These are phyloP conservation scores for Chloroceryle aenea DNA, from an alignment of 2,113 vertebrate genomes.

Conservation along the genomic window DNA sequence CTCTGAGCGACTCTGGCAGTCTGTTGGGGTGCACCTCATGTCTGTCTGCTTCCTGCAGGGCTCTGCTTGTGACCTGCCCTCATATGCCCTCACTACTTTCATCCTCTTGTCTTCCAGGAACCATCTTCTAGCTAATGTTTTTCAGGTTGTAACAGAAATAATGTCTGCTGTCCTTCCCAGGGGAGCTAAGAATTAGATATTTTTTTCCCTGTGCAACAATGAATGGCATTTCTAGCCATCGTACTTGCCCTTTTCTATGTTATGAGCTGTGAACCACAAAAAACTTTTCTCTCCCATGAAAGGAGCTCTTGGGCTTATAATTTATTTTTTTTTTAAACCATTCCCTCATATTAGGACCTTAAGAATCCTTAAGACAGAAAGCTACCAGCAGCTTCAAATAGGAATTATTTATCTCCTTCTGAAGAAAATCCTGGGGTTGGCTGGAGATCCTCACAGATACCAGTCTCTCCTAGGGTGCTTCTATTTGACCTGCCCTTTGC, in stretches of 20 bases:
- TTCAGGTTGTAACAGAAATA: not conserved
- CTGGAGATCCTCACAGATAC: not conserved
- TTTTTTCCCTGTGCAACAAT: not conserved
- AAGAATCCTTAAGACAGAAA: not conserved
- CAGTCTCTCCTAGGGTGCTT: slow-evolving; percentile 10
- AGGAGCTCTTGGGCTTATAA: not conserved
- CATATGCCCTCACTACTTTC: not conserved
- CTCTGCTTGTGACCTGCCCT: not conserved
- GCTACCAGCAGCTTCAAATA: not conserved
- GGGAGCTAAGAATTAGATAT: not conserved
- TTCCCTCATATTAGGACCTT: not conserved
- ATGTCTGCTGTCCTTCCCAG: not conserved
- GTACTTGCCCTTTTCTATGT: not conserved
- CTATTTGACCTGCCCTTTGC: not conserved
- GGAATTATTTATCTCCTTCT: not conserved
- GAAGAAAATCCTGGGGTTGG: not conserved
- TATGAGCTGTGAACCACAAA: not conserved
- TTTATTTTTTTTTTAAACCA: not conserved
- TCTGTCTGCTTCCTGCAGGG: not conserved
- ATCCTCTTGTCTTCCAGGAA: not conserved
- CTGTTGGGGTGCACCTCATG: not conserved
- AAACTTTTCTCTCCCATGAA: not conserved
- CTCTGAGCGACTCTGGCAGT: not conserved
- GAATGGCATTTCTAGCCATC: not conserved
- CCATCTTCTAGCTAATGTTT: not conserved